Conservation (phyloP, 2,113 vertebrate genomes). For the Zosterops hypoxanthus region DNA sequence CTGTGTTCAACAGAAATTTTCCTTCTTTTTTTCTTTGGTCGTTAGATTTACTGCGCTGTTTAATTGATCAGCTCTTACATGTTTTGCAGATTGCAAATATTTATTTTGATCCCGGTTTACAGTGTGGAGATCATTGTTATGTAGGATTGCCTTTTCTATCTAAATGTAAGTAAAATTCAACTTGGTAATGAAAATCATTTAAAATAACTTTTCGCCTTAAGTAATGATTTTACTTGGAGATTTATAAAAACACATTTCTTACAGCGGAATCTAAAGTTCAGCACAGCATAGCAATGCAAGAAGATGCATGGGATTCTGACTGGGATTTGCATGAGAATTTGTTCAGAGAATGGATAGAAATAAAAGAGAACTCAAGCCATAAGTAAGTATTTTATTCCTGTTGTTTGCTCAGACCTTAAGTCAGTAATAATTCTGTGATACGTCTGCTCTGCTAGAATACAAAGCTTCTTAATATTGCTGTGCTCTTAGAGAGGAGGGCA, state of each 20-base stretch:
- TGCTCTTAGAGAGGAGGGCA: neutral
- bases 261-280: constrained; percentile 86
- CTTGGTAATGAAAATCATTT: neutral
- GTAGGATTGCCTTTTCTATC: constrained; percentile 93
- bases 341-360: constrained; percentile 87
- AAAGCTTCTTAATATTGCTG: neutral
- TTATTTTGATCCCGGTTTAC: constrained; percentile 95
- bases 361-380: constrained; percentile 84
- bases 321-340: constrained; percentile 91
- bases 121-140: constrained; percentile 95
- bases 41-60: neutral
- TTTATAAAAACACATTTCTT: neutral
- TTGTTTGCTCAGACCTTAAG: neutral
- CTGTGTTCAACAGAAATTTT: neutral
- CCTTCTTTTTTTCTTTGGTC: neutral
- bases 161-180: constrained; percentile 85
- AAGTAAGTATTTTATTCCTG: constrained; percentile 75
- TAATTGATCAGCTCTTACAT: neutral
- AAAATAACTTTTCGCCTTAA: neutral
- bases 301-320: constrained; percentile 91
- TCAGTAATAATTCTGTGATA: neutral
- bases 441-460: neutral
- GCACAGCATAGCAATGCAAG: constrained; percentile 86
- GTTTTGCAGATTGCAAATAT: constrained; percentile 93
- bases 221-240: neutral